These are phyloP conservation scores for Colius striatus DNA, from an alignment of 2,113 vertebrate species.

Conservation along the genomic window DNA sequence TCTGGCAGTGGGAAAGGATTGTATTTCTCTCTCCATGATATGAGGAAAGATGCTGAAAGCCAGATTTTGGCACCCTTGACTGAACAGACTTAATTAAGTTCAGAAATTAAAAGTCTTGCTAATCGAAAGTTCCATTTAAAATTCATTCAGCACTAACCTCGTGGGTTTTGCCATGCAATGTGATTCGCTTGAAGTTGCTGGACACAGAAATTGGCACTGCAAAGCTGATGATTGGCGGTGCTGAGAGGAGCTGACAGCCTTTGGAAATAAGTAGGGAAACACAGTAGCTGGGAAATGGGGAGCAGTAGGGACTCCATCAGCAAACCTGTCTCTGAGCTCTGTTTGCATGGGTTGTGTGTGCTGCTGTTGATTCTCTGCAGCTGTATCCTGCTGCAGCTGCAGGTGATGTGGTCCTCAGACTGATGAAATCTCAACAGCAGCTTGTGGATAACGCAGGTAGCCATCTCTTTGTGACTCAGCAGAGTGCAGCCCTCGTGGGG, in stretches of 20 bases:
- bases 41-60: background rate
- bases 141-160: background rate
- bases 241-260: background rate
- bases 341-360: background rate
- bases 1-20: background rate
- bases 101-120: background rate
- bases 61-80: background rate
- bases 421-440: background rate
- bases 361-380: background rate
- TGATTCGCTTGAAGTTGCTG: background rate
- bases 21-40: background rate
- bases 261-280: background rate
- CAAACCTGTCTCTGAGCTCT: background rate
- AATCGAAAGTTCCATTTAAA: background rate
- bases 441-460: background rate
- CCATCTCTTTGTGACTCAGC: background rate
- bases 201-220: background rate
- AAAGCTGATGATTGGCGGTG: fast-evolving
- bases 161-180: background rate
- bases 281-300: fast-evolving
- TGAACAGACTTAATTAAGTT: slow-evolving; percentile 1
- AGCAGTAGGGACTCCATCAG: background rate
- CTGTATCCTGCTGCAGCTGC: background rate
- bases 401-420: background rate
- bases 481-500: background rate